These are phyloP conservation scores for Glyphotaelius pellucidus DNA, from an alignment of 2,888 invertebrate species.

Conservation along the genomic window DNA sequence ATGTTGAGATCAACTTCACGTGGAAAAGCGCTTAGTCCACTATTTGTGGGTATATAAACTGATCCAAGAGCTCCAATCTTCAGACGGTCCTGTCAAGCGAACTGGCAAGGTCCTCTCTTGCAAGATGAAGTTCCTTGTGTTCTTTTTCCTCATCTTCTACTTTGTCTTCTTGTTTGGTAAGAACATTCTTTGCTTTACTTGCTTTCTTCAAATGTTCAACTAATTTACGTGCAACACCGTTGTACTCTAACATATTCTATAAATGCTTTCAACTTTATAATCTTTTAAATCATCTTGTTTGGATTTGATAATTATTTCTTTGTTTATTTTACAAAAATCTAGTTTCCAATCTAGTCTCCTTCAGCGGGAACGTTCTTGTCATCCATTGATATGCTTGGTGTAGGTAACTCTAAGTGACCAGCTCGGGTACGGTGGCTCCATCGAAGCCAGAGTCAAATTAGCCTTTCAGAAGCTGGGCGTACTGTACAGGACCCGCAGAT, in stretches of 20 bases:
- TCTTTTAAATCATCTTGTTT: neutral
- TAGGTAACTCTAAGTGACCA: no score
- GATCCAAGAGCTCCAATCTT: neutral
- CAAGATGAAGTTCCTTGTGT: constrained; percentile 39
- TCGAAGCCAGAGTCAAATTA: no score
- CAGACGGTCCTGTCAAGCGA: constrained; percentile 51
- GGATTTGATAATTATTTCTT: neutral
- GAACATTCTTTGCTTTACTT: neutral
- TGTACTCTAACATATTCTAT: neutral
- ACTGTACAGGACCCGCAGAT: no score
- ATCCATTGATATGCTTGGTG: no score
- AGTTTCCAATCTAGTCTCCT: no score
- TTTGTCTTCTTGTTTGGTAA: constrained; percentile 55
- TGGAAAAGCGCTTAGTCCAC: neutral
- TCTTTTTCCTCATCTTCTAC: constrained; percentile 53
- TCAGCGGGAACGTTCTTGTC: no score
- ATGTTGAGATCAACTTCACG: neutral
- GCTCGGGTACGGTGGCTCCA: no score
- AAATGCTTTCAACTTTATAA: neutral
- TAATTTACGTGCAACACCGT: neutral
- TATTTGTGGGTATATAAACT: constrained; percentile 30
- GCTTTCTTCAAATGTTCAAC: neutral
- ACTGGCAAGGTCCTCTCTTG: constrained; percentile 36
- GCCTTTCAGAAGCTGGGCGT: no score
- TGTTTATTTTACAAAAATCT: neutral